These are phyloP conservation scores for Notamacropus eugenii DNA, from an alignment of 2,797 vertebrate genomes.

Conservation along the genomic window DNA sequence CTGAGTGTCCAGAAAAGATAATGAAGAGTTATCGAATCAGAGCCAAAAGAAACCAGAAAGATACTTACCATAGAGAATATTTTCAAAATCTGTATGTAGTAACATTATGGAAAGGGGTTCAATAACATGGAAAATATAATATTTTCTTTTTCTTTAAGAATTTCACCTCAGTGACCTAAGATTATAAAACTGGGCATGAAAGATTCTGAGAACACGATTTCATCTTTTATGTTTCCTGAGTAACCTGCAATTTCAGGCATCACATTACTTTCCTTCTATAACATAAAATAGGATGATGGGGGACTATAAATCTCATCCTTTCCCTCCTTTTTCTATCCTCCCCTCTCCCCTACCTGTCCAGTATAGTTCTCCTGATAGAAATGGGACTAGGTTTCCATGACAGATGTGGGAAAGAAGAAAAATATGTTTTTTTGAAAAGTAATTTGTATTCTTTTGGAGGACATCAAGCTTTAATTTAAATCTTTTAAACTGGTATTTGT, in stretches of 20 bases:
- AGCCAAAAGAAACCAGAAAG: background rate
- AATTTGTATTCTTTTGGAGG: background rate
- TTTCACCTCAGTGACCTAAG: background rate
- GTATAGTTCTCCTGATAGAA: background rate
- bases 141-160: background rate
- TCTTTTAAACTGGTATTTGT: background rate
- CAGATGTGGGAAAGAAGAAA: background rate
- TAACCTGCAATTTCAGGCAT: background rate
- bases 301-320: background rate
- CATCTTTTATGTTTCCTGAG: background rate
- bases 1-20: background rate
- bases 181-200: background rate
- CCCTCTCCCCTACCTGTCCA: background rate
- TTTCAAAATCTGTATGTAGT: background rate
- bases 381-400: background rate
- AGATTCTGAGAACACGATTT: background rate
- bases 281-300: background rate
- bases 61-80: background rate
- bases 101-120: background rate
- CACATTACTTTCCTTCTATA: no score
- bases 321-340: background rate
- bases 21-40: background rate
- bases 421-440: background rate
- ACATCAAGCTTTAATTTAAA: background rate
- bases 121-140: background rate